Evolutionary conservation across 2,113 vertebrate species (phyloP).

Genomic region (Sialia sialis): DNA sequence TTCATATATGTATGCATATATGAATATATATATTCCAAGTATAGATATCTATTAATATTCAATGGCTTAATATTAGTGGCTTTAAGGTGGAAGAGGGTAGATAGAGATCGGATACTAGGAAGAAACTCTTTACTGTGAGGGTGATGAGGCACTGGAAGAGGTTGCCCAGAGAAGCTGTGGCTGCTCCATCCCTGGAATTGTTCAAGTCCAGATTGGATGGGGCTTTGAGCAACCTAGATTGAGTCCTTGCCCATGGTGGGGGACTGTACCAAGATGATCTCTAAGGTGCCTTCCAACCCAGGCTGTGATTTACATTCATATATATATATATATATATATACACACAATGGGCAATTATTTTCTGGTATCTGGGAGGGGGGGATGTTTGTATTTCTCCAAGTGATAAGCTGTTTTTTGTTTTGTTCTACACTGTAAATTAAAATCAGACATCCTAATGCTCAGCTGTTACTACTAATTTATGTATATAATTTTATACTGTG

Average conservation of each 20-base stretch:
- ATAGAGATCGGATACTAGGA: neutral
- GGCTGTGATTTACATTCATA: neutral
- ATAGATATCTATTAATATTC: neutral
- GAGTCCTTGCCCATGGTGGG: neutral
- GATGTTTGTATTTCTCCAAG: neutral
- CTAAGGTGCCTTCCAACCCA: neutral
- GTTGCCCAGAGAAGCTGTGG: neutral
- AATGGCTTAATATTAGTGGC: neutral
- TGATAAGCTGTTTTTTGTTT: neutral
- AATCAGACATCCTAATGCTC: neutral
- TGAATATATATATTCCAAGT: neutral
- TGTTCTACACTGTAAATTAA: neutral
- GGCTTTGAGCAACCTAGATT: neutral
- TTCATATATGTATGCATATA: neutral
- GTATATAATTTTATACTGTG: neutral
- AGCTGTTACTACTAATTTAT: neutral
- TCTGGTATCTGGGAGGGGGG: fast-evolving
- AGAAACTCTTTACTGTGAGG: neutral
- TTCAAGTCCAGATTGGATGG: neutral
- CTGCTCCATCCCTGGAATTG: neutral
- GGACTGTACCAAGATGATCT: neutral
- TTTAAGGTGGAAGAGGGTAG: neutral
- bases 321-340: no score
- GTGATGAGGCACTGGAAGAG: neutral
- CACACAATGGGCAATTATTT: neutral